Evolutionary conservation across 2,888 invertebrate genomes (phyloP).

Genomic region (Protonemura montana): DNA sequence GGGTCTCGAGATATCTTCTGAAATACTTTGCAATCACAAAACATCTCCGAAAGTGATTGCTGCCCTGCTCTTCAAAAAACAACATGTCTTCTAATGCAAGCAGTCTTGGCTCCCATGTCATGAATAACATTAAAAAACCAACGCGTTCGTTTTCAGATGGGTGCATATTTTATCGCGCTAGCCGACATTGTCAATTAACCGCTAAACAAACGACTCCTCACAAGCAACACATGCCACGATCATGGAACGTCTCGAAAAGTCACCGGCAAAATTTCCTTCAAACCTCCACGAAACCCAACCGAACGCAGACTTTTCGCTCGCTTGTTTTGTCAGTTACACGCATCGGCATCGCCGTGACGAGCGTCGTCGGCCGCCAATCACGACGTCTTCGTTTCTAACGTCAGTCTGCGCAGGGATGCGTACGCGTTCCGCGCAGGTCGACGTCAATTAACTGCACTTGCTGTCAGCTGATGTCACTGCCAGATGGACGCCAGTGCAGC

Average conservation of each 20-base stretch:
- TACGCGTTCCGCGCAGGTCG: not conserved
- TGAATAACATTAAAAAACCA: not conserved
- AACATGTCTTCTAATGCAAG: not conserved
- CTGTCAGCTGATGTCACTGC: not conserved
- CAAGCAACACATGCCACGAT: too few species aligned
- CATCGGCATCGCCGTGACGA: not conserved
- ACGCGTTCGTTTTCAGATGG: not conserved
- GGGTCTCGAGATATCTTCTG: too few species aligned
- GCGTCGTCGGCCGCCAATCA: not conserved
- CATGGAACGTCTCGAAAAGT: not conserved
- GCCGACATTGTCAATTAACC: not conserved
- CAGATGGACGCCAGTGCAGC: too few species aligned
- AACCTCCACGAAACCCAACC: not conserved
- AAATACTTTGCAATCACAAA: too few species aligned
- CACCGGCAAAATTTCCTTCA: not conserved
- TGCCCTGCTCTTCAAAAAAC: constrained; percentile 9
- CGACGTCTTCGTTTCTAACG: not conserved
- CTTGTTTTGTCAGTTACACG: not conserved
- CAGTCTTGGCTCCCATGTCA: not conserved
- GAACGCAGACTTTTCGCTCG: not conserved
- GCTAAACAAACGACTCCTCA: not conserved
- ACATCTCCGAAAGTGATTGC: not conserved
- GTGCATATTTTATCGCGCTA: not conserved
- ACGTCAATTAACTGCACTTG: not conserved
- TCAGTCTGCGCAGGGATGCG: not conserved